phyloP scores from a whole-genome alignment of 2,113 vertebrate genomes.

The Edolisoma coerulescens region DNA sequence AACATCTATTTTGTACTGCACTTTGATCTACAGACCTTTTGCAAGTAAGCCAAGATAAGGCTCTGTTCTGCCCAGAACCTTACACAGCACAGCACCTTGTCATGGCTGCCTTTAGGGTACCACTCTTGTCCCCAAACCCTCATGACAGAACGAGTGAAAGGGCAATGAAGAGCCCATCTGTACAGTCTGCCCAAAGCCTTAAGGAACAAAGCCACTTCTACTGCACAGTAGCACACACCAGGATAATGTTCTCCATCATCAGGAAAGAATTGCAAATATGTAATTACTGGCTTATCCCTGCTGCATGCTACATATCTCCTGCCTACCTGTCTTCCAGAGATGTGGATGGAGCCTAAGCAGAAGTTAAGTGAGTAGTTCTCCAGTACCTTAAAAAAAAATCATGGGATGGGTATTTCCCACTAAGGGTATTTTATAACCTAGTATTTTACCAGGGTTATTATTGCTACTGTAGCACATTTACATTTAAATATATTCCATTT shows the following conservation, averaged over 20 bases:
- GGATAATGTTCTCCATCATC: background rate
- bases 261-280: conserved; percentile 47
- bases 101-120: background rate
- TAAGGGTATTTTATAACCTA: background rate
- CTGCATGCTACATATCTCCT: background rate
- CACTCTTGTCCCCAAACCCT: background rate
- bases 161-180: background rate
- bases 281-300: conserved; percentile 28
- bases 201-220: background rate
- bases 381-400: background rate
- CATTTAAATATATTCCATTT: background rate
- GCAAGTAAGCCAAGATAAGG: background rate
- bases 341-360: background rate
- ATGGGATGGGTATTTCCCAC: background rate
- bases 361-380: background rate
- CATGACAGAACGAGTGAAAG: background rate
- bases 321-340: conserved; percentile 26
- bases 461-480: background rate
- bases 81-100: background rate
- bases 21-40: background rate
- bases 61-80: background rate
- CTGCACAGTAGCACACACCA: background rate
- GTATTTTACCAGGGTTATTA: background rate
- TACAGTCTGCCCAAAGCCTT: background rate
- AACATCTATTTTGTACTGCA: background rate